Evolutionary conservation across 2,888 invertebrate genomes (phyloP).

Genomic region (Malthinus seriepunctatus): DNA sequence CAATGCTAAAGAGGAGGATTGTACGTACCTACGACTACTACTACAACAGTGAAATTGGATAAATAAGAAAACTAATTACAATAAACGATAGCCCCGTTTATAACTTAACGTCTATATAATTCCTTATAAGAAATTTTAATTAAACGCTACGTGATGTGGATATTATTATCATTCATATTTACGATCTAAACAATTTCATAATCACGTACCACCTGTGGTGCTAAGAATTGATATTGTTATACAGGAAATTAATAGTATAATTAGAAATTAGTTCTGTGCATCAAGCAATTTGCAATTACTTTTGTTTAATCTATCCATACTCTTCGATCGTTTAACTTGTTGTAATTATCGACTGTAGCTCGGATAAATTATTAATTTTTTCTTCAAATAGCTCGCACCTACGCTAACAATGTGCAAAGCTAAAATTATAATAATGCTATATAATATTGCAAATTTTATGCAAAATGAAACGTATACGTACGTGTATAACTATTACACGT

Average conservation of each 20-base stretch:
- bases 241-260: conserved; percentile 16
- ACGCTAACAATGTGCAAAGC: too few relatives aligned
- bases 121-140: conserved; percentile 24
- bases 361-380: too few relatives aligned
- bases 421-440: too few relatives aligned
- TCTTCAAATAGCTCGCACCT: too few relatives aligned
- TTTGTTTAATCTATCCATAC: conserved; percentile 8
- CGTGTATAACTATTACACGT: too few relatives aligned
- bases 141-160: conserved; percentile 22
- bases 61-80: conserved; percentile 27
- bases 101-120: conserved; percentile 20
- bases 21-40: conserved; percentile 9
- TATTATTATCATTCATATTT: conserved; percentile 22
- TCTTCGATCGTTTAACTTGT: background rate
- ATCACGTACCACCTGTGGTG: conserved; percentile 18
- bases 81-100: conserved; percentile 24
- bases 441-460: too few relatives aligned
- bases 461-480: too few relatives aligned
- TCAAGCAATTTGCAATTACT: conserved; percentile 9
- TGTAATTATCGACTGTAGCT: background rate
- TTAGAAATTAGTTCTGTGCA: conserved; percentile 16
- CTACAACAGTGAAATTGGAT: conserved; percentile 19
- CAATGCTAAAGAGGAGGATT: conserved; percentile 10
- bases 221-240: conserved; percentile 19
- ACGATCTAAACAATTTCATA: conserved; percentile 23